Percentiles rank a stretch among this genome's conserved stretches.
These are phyloP conservation scores for Stramonita haemastoma DNA, from an alignment of 2,888 invertebrate genomes.

Conservation along the genomic window DNA sequence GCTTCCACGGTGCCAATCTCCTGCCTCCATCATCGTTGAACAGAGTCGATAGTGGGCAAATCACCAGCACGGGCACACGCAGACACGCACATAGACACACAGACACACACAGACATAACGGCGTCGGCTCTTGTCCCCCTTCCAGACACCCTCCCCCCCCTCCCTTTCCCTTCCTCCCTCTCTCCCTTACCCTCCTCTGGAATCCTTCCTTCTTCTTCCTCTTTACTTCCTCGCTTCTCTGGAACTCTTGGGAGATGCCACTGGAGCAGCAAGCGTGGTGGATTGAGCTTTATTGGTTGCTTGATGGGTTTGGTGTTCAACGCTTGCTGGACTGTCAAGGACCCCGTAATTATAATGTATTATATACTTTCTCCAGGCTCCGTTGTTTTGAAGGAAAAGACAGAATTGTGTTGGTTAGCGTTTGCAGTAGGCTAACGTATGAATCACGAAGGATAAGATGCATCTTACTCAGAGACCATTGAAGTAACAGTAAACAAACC, in stretches of 20 bases:
- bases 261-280: neutral
- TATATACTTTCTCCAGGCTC: no score
- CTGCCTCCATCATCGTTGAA: no score
- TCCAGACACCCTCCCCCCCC: neutral
- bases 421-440: no score
- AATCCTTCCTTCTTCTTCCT: neutral
- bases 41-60: no score
- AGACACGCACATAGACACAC: constrained; percentile 1
- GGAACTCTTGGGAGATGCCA: neutral
- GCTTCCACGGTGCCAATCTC: no score
- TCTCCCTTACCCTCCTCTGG: neutral
- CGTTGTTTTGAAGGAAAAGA: no score
- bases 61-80: no score
- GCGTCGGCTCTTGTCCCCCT: neutral
- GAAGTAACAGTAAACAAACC: no score
- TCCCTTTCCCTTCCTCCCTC: neutral
- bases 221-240: neutral
- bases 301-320: neutral
- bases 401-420: no score
- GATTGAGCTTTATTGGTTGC: neutral
- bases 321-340: neutral
- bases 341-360: no score
- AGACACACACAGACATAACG: neutral
- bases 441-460: no score
- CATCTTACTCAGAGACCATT: no score